Base-by-base conservation (phyloP, 2,797 vertebrate genomes). In the Typhlichthys eigenmanni region DNA sequence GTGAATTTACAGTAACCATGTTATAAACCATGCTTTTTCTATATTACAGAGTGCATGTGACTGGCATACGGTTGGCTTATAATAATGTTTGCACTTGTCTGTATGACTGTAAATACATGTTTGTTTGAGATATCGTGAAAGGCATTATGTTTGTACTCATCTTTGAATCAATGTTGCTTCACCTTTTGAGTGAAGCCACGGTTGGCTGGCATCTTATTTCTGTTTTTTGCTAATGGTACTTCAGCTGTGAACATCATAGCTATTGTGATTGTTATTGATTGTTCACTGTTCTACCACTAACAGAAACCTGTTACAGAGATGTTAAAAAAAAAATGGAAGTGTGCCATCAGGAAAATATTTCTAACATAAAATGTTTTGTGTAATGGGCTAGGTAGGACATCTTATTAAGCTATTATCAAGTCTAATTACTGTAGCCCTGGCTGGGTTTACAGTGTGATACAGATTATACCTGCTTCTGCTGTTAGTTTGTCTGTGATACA, bases 1-100 rank as follows among this genome's bases (percentile, higher is more conserved):
- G 57, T 62, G 48, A 17, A 53, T 62, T 64, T 60, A 29, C 24
- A 29, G 24, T 29, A 60, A 62, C 75, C 46, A 62, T 71, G 60
- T 59, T 61, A 57, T 68, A 60, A 51, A 69, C 24, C 24, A 29
- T 50, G 46, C 63, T 55, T n/a, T 47, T 34, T 71, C 71, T 43
- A 65, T 71, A 50, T 64, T 60, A 51, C 47, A 47, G 14, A 3
- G 34, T 49, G 47, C 55, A 63, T 74, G 38, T 43, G 66, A 62
- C 57, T 68, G 66, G 55, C 56, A 56, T 32, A 55, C 9, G 38
- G 38, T 16, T 50, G 38, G 55, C 53, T 62, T 70, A 13, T 49
- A 47, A 56, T 55, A 56, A 34, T 60, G 24, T 73, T 72, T 55
- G 52, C 64, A 17, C 59, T 60, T 56, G 57, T 14, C 5, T 45